Base-by-base conservation (phyloP, 92 coral and sea anemone genomes). In the Anthopleura xanthogrammica region DNA sequence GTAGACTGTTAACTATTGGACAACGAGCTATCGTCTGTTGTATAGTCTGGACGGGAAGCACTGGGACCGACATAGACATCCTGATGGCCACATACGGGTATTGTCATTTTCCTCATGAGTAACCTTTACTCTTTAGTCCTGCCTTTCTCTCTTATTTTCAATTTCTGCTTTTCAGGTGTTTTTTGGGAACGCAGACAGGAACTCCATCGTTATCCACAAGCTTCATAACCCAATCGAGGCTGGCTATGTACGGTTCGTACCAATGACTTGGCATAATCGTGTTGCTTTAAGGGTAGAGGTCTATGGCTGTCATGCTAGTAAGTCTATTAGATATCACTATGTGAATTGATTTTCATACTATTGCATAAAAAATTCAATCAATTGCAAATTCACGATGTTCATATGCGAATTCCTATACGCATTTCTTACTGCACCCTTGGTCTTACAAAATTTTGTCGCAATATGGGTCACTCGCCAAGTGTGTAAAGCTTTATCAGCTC, bases 261-360 rank as follows among this genome's bases (percentile, higher is more conserved):
- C 90, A 16, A 29, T 41, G 52, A 70, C 80, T 16, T 79, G 83
- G 78, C 79, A n/a, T 10, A 82, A 82, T 12, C 3, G 19, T 13
- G 83, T 83, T 12, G 87, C 90, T 43, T 50, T 90, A 85, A 39
- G 93, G 41, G 82, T 81, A 60, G 93, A 90, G 57, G 23, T 90
- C 60, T 90, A 87, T 82, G 93, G 93, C 8, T 87, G 93, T 72
- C 82, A 76, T 24, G 60, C 52, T 43, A 87, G 90, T 87, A 39
- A 71, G 83, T n/a, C n/a, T n/a, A n/a, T n/a, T n/a, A n/a, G n/a
- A n/a, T n/a, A n/a, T n/a, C n/a, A n/a, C n/a, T n/a, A n/a, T n/a
- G n/a, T n/a, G n/a, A n/a, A n/a, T n/a, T 60, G 4, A 46, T 46
- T 46, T 29, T 29, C 0, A 29, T 46, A 46, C n/a, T n/a, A n/a